Base-by-base conservation (phyloP, 2,113 vertebrate genomes). In the Cygnus buccinator region DNA sequence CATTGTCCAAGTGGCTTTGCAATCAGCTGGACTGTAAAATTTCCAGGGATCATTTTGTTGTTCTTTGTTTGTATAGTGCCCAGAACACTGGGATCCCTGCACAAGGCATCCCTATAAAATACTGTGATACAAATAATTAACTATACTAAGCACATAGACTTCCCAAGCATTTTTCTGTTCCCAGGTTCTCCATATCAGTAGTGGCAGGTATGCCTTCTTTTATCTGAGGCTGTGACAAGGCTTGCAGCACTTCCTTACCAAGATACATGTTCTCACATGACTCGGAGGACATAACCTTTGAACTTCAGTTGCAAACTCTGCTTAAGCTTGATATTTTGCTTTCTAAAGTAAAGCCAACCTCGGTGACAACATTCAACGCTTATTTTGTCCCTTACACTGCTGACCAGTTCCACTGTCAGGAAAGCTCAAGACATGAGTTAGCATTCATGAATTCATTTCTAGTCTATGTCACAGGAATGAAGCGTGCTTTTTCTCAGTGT, bases 1-100 rank as follows among this genome's bases (percentile, higher is more conserved):
- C 75, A 73, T 65, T 73, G 84, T 92, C 67, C 26, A 14, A 89
- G 41, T 57, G 52, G 58, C 81, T 94, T 82, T 95, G 66, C 80
- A 89, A 31, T 87, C 81, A 89, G 26, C n/a, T 82, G 41, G 58
- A 62, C 41, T 55, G 31, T 0, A 11, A 76, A 62, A 82, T 95
- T 91, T 84, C 26, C 73, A 68, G 74, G 81, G 68, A 92, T 82
- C 84, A 10, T 48, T 39, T 82, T 75, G 61, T 75, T 84, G 48
- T 26, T 76, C 54, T 72, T n/a, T 50, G 52, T 67, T 74, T 90
- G 13, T 12, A 50, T 13, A 68, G 33, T 62, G 58, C 48, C 26
- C 58, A 73, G 66, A 78, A 44, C 54, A 52, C 35, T 50, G 25
- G 18, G 23, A 89, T 83, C 44, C 18, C 59, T 29, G 17, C 11